These are phyloP conservation scores for Drosophila prosaltans DNA, from an alignment of 1,140 invertebrate species.

Conservation along the genomic window DNA sequence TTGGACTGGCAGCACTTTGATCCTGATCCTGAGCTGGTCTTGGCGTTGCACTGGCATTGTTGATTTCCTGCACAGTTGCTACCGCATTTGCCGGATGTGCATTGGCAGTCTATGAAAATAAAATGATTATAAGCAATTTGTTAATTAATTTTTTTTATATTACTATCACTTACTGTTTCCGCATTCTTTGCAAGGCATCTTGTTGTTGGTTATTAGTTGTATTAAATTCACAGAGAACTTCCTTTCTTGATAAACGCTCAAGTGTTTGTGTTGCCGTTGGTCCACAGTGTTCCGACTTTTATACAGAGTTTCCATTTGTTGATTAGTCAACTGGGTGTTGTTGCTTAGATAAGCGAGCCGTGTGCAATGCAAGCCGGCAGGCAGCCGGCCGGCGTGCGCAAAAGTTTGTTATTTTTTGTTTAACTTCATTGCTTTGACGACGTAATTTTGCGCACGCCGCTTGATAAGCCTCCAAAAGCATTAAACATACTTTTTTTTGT, in stretches of 20 bases:
- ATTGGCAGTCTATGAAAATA: conserved; percentile 55
- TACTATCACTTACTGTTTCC: conserved; percentile 61
- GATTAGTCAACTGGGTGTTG: background rate
- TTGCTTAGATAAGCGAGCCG: conserved; percentile 60
- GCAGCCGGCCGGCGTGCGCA: conserved; percentile 37
- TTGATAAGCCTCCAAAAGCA: conserved; percentile 30
- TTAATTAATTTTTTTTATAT: background rate
- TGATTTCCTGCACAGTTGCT: conserved; percentile 58
- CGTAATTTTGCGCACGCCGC: conserved; percentile 48
- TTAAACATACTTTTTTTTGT: background rate
- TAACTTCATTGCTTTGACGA: background rate
- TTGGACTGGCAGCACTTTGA: conserved; percentile 60
- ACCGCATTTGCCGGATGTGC: conserved; percentile 64
- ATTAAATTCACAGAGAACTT: background rate
- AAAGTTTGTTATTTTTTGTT: conserved; percentile 29
- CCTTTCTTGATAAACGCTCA: conserved; percentile 4
- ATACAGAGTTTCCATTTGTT: conserved; percentile 25
- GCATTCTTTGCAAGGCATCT: conserved; percentile 74
- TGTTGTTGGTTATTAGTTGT: conserved; percentile 16
- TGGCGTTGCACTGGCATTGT: conserved; percentile 60
- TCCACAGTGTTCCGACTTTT: conserved; percentile 15
- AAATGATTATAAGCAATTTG: background rate
- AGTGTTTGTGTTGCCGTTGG: conserved; percentile 24
- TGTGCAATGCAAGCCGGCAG: conserved; percentile 49
- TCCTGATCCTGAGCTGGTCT: conserved; percentile 19